These are phyloP conservation scores for Spinibarbus caldwelli DNA, from an alignment of 2,797 vertebrate genomes.

Conservation along the genomic window DNA sequence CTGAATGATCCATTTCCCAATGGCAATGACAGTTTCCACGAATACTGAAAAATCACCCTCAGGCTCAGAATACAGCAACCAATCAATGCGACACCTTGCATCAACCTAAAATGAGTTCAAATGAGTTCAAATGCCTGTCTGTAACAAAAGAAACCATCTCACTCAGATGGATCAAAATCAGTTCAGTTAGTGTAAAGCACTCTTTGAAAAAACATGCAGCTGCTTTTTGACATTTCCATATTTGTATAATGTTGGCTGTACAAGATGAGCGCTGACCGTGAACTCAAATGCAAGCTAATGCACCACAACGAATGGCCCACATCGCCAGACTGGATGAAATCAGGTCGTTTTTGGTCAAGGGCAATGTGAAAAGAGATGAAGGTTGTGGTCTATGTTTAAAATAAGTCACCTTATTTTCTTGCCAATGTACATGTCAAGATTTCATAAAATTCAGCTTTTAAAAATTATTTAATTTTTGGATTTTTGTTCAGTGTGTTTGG, in stretches of 20 bases:
- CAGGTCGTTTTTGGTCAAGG: constrained; percentile 2
- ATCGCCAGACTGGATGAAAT: not conserved
- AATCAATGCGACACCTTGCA: constrained; percentile 11
- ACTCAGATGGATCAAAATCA: not conserved
- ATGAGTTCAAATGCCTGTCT: not conserved
- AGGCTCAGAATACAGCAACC: not conserved
- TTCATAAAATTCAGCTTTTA: not conserved
- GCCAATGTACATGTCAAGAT: not conserved
- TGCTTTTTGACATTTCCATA: not conserved
- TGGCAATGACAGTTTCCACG: not conserved
- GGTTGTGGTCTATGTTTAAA: not conserved
- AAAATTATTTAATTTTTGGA: not conserved
- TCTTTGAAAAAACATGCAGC: not conserved
- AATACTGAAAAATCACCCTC: not conserved
- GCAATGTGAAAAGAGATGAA: not conserved
- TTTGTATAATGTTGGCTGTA: not conserved
- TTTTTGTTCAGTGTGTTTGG: not conserved
- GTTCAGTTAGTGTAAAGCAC: not conserved
- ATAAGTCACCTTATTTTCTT: not conserved
- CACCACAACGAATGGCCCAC: not conserved
- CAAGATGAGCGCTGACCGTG: constrained; percentile 5
- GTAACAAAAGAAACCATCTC: not conserved
- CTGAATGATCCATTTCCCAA: not conserved
- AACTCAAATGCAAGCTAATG: not conserved
- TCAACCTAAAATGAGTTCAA: constrained; percentile 1